Evolutionary conservation across 2,113 vertebrate species (phyloP), one percentile per base, ranked within the genome.

Genomic region (Etheostoma cragini): DNA sequence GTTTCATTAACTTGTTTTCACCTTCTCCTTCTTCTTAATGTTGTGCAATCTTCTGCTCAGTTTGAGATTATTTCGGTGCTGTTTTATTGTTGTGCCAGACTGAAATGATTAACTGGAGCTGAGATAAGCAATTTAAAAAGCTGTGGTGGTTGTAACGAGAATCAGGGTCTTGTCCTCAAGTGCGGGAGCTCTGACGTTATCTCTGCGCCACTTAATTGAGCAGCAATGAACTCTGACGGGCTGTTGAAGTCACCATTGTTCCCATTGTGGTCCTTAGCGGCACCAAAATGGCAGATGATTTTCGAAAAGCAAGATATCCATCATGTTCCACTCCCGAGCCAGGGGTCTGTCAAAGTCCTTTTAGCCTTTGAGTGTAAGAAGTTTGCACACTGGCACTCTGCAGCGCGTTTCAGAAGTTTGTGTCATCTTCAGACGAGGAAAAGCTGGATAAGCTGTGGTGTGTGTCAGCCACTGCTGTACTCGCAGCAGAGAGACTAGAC

Each of bases 401-500:
- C 26, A 1, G 16, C 4, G 3, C 13, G 35, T 50, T 76, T 65
- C 64, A n/a, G 62, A 71, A 22, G 46, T 86, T 78, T 81, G 83
- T 91, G 88, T 93, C 76, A 93, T 92, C 70, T 17, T 8, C 16
- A 19, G 90, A 87, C 90, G 90, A 83, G 50, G 21, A 61, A 69
- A 78, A 84, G 62, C 85, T 60, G 83, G 84, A 72, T 33, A 72
- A 87, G 65, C 76, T 6, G 72, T 12, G 56, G 24, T 4, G 79
- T 8, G 35, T 35, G 6, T 45, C 54, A 12, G 65, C 60, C 49
- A 12, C 82, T 64, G 73, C 45, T 83, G 78, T 10, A 72, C 71
- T 87, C 80, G 54, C 81, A 85, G 83, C 35, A 12, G 52, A 60
- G 66, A 78, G 33, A 66, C 65, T 49, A 26, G 72, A 72, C 53